phyloP scores from a whole-genome alignment of 2,888 invertebrate species.

The Lycophotia porphyrea region DNA sequence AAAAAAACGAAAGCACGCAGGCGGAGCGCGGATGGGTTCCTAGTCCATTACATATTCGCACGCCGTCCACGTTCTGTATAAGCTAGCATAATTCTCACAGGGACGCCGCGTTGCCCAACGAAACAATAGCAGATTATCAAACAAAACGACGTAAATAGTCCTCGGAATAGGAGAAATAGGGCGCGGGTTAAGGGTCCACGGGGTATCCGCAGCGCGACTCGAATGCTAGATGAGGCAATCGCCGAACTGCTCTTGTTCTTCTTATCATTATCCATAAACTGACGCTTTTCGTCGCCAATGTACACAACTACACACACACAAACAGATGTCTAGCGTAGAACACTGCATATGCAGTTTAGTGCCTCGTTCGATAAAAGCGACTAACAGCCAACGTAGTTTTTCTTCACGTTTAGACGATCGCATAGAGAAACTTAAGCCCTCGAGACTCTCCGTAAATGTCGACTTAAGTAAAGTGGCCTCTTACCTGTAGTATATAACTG shows the following conservation, averaged over 20 bases:
- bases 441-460: constrained; percentile 76
- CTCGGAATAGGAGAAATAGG: constrained; percentile 85
- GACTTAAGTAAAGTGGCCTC: constrained; percentile 73
- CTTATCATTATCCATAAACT: constrained; percentile 65
- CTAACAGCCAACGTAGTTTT: constrained; percentile 74
- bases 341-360: constrained; percentile 65
- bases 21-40: constrained; percentile 51
- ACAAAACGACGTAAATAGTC: constrained; percentile 89
- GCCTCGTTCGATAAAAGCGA: constrained; percentile 75
- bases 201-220: constrained; percentile 85
- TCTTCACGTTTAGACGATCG: constrained; percentile 72
- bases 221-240: constrained; percentile 87
- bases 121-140: constrained; percentile 90
- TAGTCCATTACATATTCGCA: constrained; percentile 85
- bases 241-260: constrained; percentile 71
- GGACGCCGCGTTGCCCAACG: constrained; percentile 83
- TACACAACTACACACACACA: constrained; percentile 44
- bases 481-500: constrained; percentile 68
- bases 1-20: constrained; percentile 58
- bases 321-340: constrained; percentile 36
- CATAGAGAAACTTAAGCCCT: constrained; percentile 75
- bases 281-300: constrained; percentile 41
- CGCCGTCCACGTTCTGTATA: constrained; percentile 86
- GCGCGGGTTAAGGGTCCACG: constrained; percentile 87
- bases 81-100: constrained; percentile 88